phyloP scores from a whole-genome alignment of 2,888 invertebrate species.

The Coecobrya sp. region DNA sequence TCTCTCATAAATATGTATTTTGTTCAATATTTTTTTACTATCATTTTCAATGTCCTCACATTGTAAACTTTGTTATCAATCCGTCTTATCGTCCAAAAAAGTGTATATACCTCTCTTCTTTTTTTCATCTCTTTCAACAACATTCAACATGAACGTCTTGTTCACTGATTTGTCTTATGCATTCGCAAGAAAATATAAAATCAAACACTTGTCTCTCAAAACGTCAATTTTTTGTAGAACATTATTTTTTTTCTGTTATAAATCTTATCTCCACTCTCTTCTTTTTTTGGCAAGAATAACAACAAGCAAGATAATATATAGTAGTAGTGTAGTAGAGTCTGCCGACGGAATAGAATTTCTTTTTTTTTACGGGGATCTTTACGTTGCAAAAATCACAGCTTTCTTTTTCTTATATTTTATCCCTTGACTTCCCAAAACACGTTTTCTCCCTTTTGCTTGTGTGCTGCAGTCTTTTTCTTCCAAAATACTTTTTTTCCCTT shows the following conservation, averaged over 20 bases:
- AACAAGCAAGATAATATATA: constrained; percentile 9
- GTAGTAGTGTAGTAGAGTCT: not conserved
- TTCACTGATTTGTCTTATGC: constrained; percentile 74
- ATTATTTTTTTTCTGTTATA: not conserved
- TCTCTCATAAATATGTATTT: not conserved
- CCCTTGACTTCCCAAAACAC: not conserved
- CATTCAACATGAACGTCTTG: not conserved
- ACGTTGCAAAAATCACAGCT: constrained; percentile 65
- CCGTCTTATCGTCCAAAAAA: not conserved
- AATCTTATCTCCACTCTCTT: constrained; percentile 2
- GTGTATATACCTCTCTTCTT: constrained; percentile 19
- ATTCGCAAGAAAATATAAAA: constrained; percentile 40
- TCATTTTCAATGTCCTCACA: not conserved
- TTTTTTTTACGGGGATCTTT: not conserved
- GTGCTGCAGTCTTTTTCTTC: not conserved
- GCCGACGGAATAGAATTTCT: constrained; percentile 9
- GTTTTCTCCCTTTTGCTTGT: not conserved
- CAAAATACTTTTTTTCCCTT: not conserved
- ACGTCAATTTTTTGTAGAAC: constrained; percentile 20
- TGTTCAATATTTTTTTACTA: not conserved
- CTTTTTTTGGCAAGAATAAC: constrained; percentile 39
- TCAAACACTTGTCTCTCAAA: constrained; percentile 7
- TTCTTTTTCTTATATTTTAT: not conserved
- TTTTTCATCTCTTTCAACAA: not conserved
- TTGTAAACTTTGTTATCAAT: not conserved